Conservation (phyloP, 2,888 invertebrate species). For the Philereme transversata region DNA sequence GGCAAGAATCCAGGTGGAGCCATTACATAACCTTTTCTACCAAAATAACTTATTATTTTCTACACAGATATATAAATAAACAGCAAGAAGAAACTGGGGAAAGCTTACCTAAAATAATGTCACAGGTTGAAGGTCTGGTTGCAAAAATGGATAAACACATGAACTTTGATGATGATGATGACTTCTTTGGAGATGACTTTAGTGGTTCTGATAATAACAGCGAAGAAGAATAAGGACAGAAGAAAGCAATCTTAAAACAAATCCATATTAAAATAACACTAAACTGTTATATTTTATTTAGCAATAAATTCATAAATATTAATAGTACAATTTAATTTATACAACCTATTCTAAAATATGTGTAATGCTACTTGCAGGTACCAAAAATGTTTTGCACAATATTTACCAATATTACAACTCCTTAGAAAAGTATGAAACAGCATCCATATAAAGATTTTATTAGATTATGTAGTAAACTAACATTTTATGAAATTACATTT, state of each 20-base stretch:
- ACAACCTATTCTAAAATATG: slow-evolving; percentile 17
- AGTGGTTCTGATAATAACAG: slow-evolving; percentile 42
- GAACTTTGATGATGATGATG: slow-evolving; percentile 46
- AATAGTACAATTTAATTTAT: slow-evolving; percentile 13
- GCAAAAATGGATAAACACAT: slow-evolving; percentile 56
- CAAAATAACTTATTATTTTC: slow-evolving; percentile 10
- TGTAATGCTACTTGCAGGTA: slow-evolving; percentile 21
- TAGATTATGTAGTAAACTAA: background rate
- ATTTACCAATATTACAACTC: slow-evolving; percentile 6
- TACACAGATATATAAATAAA: slow-evolving; percentile 66
- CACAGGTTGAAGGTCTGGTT: slow-evolving; percentile 58
- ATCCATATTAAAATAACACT: slow-evolving; percentile 4
- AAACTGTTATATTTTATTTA: slow-evolving; percentile 15
- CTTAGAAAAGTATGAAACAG: slow-evolving; percentile 34
- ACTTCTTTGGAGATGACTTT: slow-evolving; percentile 46
- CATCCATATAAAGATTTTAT: background rate
- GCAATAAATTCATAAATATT: slow-evolving; percentile 20
- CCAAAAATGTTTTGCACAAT: slow-evolving; percentile 2
- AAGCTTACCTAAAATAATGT: slow-evolving; percentile 49
- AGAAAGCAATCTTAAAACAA: background rate
- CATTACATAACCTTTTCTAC: background rate
- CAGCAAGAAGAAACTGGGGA: slow-evolving; percentile 73
- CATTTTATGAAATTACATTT: background rate
- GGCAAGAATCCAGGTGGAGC: too few relatives aligned
- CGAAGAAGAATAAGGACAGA: background rate